These are phyloP conservation scores for Camponotus floridanus DNA, from an alignment of 1,140 invertebrate species.

Conservation along the genomic window DNA sequence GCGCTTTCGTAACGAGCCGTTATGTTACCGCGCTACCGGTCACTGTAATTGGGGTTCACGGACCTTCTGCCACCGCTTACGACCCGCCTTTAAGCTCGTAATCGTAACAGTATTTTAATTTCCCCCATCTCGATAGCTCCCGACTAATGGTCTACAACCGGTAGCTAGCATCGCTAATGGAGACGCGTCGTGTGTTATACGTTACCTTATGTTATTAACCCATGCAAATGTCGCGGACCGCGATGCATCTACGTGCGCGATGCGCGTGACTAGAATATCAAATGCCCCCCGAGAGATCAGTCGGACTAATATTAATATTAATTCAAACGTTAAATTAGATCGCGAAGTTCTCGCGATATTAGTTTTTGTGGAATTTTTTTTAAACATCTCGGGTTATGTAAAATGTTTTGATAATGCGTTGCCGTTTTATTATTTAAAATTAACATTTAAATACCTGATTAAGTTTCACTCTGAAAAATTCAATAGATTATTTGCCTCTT, in stretches of 20 bases:
- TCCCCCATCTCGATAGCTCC: not conserved
- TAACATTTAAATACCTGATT: not conserved
- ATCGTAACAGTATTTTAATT: constrained; percentile 55
- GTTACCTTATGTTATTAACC: constrained; percentile 31
- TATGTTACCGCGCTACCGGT: constrained; percentile 54
- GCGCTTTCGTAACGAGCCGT: constrained; percentile 49
- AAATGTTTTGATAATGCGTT: constrained; percentile 16
- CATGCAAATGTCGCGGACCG: constrained; percentile 28
- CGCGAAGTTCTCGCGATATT: too few species aligned
- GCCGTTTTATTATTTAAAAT: not conserved
- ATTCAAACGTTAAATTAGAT: not conserved
- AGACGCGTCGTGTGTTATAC: constrained; percentile 21
- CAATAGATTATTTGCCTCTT: not conserved
- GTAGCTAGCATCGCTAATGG: constrained; percentile 2
- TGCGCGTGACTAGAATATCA: constrained; percentile 18
- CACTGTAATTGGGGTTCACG: constrained; percentile 31
- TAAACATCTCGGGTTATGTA: not conserved
- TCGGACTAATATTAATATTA: constrained; percentile 38
- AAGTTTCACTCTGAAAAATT: not conserved
- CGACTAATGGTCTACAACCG: constrained; percentile 31
- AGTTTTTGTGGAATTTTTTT: too few species aligned
- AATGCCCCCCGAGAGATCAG: not conserved
- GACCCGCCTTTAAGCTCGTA: constrained; percentile 2
- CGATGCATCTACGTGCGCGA: not conserved
- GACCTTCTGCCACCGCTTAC: constrained; percentile 35